Base-by-base conservation (phyloP, 2,888 invertebrate genomes). In the Synergus umbraculus region DNA sequence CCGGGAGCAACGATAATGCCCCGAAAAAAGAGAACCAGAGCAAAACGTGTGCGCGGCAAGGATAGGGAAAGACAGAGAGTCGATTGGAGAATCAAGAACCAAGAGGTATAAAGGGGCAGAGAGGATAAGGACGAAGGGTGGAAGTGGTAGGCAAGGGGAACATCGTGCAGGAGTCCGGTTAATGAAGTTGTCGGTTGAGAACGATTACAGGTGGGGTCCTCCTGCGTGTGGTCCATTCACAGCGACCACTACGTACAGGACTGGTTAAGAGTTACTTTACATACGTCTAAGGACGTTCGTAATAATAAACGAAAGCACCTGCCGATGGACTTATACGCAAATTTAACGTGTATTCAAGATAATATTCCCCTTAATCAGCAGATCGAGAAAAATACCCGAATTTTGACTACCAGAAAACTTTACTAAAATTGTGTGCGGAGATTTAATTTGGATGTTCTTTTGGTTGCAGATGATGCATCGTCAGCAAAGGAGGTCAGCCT, bases 121-220 rank as follows among this genome's bases (percentile, higher is more conserved):
- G 80, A 80, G 78, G 80, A 81, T 78, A 76, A 81, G 76, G 78
- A 66, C 66, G 77, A 79, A 76, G 79, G 54, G 66, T 64, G 64
- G 58, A 67, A 76, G 83, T 82, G 79, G 79, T 81, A 83, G 81
- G 63, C 69, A 81, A 79, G 79, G 82, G 78, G 66, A 78, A 81
- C 83, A 76, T 79, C 80, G 84, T 82, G 85, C 83, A 84, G 86
- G 88, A 85, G 84, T 85, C 82, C 85, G 88, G 89, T 91, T 92
- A 91, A 92, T 92, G 90, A 92, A 92, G 92, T 91, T 91, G 92
- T 92, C 91, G 89, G 90, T 90, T 90, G 87, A 90, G 88, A 89
- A 90, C 89, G 90, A 91, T 91, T 91, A 91, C 91, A 91, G 91
- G 91, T 91, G 91, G 90, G 88, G 88, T 85, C 88, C 86, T 87